phyloP scores from a whole-genome alignment of 2,113 vertebrate genomes.

The Psammodynastes pulverulentus region DNA sequence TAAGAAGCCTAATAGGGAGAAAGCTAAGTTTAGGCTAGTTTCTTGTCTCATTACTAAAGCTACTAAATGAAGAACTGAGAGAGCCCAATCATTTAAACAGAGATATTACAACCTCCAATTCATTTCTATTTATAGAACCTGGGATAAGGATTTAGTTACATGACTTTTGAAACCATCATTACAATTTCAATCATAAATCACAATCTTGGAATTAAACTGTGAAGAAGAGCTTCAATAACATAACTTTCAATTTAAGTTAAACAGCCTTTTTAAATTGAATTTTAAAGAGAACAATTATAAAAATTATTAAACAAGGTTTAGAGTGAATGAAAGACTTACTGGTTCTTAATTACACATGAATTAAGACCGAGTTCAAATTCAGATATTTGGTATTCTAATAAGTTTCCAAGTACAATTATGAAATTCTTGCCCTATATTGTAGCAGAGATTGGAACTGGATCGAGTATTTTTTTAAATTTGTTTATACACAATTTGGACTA shows the following conservation, averaged over 20 bases:
- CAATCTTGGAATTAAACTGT: not conserved
- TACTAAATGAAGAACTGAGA: not conserved
- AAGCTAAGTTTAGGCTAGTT: not conserved
- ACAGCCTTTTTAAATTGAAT: not conserved
- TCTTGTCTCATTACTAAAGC: not conserved
- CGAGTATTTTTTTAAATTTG: not conserved
- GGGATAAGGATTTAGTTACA: not conserved
- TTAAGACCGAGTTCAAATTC: not conserved
- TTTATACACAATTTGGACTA: not conserved
- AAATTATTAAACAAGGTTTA: not conserved
- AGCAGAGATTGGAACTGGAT: not conserved
- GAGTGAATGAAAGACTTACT: not conserved
- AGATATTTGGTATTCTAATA: not conserved
- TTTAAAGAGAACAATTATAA: not conserved
- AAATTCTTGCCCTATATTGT: not conserved
- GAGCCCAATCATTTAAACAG: not conserved
- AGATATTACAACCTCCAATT: not conserved
- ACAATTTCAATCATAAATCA: not conserved
- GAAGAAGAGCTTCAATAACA: not conserved
- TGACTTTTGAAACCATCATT: not conserved
- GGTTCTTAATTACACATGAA: too few relatives aligned
- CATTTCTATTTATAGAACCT: not conserved
- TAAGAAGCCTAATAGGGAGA: not conserved
- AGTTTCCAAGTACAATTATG: not conserved
- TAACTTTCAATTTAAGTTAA: not conserved